Base-by-base conservation (phyloP, 2,888 invertebrate species). In the Shargacucullia verbasci region DNA sequence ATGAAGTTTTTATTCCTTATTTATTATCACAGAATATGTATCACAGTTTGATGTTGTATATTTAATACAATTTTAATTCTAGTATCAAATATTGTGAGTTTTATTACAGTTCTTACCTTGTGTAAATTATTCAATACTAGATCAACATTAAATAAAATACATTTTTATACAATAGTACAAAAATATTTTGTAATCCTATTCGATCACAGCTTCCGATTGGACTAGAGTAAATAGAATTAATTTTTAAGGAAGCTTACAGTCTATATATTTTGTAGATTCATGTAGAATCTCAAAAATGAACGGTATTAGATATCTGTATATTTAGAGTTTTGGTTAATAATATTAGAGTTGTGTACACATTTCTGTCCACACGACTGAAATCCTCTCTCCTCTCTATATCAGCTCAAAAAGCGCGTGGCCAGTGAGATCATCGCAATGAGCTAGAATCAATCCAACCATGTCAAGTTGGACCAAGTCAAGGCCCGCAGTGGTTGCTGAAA, bases 1-100 rank as follows among this genome's bases (percentile, higher is more conserved):
- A 33, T 35, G 31, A 66, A 48, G 33, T 34, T 67, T 70, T 61
- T 60, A 65, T 71, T 70, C 56, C 56, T 70, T 48, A 65, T 67
- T 55, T 67, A 68, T 64, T 78, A 73, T 75, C 76, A 77, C 74
- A 76, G 72, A 20, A 27, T n/a, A n/a, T n/a, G 4, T 70, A 81
- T 82, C 75, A 82, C 80, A 82, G 71, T 44, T n/a, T 61, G 7
- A 34, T 14, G 33, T 63, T 54, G 43, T 12, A 45, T 49, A 35
- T 35, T 46, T 31, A 40, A 35, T 62, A 62, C 59, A 59, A 39
- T 44, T 39, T 27, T 7, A 0, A 31, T 14, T 33, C 9, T 35
- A 12, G n/a, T 44, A 25, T 33, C 7, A 20, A 39, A 59, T 58
- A 59, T 34, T 25, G n/a, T 15, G 37, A 1, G 25, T 20, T 14